Evolutionary conservation across 1,140 invertebrate species (phyloP).

Genomic region (Rhopalosiphum padi): DNA sequence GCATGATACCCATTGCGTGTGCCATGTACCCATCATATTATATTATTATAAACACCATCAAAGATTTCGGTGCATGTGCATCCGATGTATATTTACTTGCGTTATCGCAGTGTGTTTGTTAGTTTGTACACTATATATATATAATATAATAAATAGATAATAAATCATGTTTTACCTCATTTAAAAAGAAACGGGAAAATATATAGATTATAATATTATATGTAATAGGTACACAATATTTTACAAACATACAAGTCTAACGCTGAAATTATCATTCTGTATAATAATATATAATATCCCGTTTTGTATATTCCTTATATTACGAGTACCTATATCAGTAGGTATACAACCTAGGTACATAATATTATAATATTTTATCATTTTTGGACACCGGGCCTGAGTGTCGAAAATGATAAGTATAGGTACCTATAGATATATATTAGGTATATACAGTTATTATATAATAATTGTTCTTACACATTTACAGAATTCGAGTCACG

Average conservation of each 20-base stretch:
- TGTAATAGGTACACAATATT: not conserved
- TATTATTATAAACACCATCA: not conserved
- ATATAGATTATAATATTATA: not conserved
- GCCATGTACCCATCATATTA: not conserved
- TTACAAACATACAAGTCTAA: too few species aligned
- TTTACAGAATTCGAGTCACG: conserved; percentile 13
- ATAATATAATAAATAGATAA: not conserved
- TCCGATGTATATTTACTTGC: not conserved
- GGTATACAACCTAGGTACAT: not conserved
- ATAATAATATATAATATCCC: too few species aligned
- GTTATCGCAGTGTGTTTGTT: not conserved
- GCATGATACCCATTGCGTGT: not conserved
- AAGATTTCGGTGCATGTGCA: not conserved
- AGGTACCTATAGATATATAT: not conserved
- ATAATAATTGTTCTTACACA: not conserved
- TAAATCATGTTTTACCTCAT: not conserved
- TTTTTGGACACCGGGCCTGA: not conserved
- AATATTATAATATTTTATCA: not conserved
- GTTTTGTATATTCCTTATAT: too few species aligned
- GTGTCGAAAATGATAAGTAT: not conserved
- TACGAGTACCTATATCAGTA: too few species aligned
- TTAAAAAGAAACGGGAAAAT: not conserved
- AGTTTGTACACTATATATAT: not conserved
- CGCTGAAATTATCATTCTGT: too few species aligned
- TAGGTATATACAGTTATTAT: not conserved